These are phyloP conservation scores for Stichopus chloronotus DNA, from an alignment of 35 echinoderm and acorn worm genomes.

Conservation along the genomic window DNA sequence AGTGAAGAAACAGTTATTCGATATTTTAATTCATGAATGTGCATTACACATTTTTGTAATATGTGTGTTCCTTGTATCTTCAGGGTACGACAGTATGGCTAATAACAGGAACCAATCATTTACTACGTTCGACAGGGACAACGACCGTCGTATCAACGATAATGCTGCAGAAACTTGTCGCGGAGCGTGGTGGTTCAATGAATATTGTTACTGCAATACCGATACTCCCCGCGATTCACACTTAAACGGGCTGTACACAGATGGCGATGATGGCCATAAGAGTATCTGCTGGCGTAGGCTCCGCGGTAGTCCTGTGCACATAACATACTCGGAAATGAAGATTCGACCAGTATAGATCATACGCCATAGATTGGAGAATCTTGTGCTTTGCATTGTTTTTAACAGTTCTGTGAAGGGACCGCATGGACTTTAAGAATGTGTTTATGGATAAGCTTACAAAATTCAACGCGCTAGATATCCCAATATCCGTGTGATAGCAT, in stretches of 20 bases:
- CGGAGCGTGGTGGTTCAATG: not conserved
- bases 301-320: not conserved
- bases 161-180: not conserved
- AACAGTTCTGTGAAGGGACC: too few relatives aligned
- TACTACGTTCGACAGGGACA: not conserved
- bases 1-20: too few relatives aligned
- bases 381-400: too few relatives aligned
- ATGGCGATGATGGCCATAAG: not conserved
- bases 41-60: not conserved
- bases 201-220: not conserved
- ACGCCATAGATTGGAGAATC: too few relatives aligned
- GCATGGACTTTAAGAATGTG: too few relatives aligned
- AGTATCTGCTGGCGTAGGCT: not conserved
- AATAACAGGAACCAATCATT: not conserved
- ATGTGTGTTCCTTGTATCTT: not conserved
- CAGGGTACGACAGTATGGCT: not conserved
- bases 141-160: not conserved
- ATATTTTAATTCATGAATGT: not conserved
- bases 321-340: not conserved
- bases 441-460: too few relatives aligned
- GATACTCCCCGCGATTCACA: not conserved
- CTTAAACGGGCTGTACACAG: not conserved
- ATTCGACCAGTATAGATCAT: not conserved
- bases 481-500: too few relatives aligned
- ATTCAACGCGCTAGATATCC: too few relatives aligned